Conservation (phyloP, 1,140 invertebrate genomes). For the Thaumetopoea pityocampa region DNA sequence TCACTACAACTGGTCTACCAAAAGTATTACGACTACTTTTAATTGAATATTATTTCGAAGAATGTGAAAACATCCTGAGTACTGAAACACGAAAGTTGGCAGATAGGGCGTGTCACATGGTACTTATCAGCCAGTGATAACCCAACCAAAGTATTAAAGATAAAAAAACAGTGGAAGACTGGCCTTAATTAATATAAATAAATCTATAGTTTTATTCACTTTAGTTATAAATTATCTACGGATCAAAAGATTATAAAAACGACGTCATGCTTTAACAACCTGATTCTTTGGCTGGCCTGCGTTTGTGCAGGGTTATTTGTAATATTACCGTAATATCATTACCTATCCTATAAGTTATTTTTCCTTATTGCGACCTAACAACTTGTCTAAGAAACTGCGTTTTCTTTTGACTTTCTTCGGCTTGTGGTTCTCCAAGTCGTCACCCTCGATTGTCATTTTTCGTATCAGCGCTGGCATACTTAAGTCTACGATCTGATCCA, state of each 20-base stretch:
- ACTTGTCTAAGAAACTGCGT: constrained; percentile 66
- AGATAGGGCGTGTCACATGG: constrained; percentile 64
- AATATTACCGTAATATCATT: constrained; percentile 31
- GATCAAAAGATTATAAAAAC: constrained; percentile 48
- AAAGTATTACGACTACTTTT: too few relatives aligned
- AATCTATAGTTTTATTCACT: constrained; percentile 25
- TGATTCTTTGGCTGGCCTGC: constrained; percentile 60
- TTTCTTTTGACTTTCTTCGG: constrained; percentile 63
- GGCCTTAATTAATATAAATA: constrained; percentile 50
- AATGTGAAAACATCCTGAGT: too few relatives aligned
- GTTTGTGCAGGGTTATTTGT: constrained; percentile 28
- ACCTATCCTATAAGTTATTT: constrained; percentile 39
- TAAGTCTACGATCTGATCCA: constrained; percentile 44
- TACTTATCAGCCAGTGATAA: constrained; percentile 65
- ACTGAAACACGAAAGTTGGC: too few relatives aligned
- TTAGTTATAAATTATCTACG: constrained; percentile 30
- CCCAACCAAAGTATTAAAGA: constrained; percentile 63
- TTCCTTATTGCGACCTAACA: constrained; percentile 62
- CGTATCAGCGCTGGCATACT: constrained; percentile 62
- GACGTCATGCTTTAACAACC: constrained; percentile 51
- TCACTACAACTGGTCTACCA: too few relatives aligned
- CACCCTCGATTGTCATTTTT: constrained; percentile 57
- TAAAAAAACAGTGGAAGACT: constrained; percentile 58
- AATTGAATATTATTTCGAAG: too few relatives aligned
- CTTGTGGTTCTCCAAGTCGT: constrained; percentile 43